Percentiles rank a stretch among this genome's conserved stretches.
These are phyloP conservation scores for Helobdella robusta DNA, from an alignment of 2,888 invertebrate genomes.

Conservation along the genomic window DNA sequence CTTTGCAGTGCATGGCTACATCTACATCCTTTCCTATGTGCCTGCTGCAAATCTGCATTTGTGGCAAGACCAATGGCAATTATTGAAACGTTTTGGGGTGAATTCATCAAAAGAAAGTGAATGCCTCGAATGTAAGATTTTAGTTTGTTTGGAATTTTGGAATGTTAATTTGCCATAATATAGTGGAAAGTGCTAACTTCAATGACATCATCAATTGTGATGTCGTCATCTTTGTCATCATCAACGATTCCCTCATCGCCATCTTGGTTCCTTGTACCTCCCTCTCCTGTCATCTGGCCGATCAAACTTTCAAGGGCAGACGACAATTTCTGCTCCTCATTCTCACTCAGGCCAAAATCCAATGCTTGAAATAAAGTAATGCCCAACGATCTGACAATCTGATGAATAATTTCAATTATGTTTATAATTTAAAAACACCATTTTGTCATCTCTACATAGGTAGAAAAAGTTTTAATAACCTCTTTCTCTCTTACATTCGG, in stretches of 20 bases:
- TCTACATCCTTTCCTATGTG: constrained; percentile 15
- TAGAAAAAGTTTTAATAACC: too few species aligned
- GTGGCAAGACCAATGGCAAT: too few species aligned
- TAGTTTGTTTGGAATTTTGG: too few species aligned
- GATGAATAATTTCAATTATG: too few species aligned
- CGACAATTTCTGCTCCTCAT: constrained; percentile 76
- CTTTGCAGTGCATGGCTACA: constrained; percentile 67
- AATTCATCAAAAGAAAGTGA: too few species aligned
- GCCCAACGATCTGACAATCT: constrained; percentile 55
- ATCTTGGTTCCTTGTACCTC: constrained; percentile 78
- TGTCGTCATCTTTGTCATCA: constrained; percentile 35
- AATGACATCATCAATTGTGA: constrained; percentile 56
- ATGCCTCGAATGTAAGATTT: too few species aligned
- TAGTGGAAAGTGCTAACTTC: too few species aligned
- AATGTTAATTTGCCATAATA: too few species aligned
- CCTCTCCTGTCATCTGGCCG: constrained; percentile 68
- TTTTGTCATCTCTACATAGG: too few species aligned
- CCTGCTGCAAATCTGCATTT: constrained; percentile 11
- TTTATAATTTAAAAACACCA: not conserved
- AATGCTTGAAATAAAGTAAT: constrained; percentile 75
- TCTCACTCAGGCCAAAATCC: constrained; percentile 74
- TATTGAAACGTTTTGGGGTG: too few species aligned
- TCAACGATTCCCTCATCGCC: constrained; percentile 57
- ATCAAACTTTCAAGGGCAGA: constrained; percentile 75
- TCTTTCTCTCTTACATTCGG: too few species aligned